phyloP scores from a whole-genome alignment of 2,113 vertebrate genomes.

The Cathartes aura region DNA sequence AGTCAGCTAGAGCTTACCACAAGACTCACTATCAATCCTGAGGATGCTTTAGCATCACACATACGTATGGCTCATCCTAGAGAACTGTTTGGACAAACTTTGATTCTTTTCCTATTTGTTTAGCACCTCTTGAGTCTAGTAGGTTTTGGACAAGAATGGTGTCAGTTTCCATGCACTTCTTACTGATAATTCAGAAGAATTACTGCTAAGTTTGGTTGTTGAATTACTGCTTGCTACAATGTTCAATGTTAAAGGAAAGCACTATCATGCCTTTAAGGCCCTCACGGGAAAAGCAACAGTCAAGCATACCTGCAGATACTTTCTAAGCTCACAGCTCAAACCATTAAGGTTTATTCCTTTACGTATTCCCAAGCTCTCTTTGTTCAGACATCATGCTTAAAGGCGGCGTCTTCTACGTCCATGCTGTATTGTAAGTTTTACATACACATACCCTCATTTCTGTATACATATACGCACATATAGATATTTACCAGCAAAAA shows the following conservation, averaged over 20 bases:
- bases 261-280: not conserved
- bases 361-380: not conserved
- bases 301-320: not conserved
- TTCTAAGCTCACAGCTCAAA: not conserved
- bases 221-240: not conserved
- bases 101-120: not conserved
- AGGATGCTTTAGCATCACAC: not conserved
- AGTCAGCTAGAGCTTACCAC: not conserved
- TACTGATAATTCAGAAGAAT: not conserved
- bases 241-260: not conserved
- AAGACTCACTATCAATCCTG: not conserved
- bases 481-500: not conserved
- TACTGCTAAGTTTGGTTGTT: not conserved
- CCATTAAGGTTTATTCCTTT: not conserved
- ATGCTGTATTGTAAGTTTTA: not conserved
- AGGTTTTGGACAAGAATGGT: not conserved
- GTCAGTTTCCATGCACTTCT: not conserved
- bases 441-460: rapidly evolving
- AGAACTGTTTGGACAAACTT: not conserved
- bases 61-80: not conserved
- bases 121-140: not conserved
- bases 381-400: not conserved
- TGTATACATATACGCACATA: not conserved
- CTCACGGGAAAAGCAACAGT: not conserved
- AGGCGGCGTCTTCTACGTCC: rapidly evolving